These are phyloP conservation scores for Brenthis ino DNA, from an alignment of 2,888 invertebrate genomes.

Conservation along the genomic window DNA sequence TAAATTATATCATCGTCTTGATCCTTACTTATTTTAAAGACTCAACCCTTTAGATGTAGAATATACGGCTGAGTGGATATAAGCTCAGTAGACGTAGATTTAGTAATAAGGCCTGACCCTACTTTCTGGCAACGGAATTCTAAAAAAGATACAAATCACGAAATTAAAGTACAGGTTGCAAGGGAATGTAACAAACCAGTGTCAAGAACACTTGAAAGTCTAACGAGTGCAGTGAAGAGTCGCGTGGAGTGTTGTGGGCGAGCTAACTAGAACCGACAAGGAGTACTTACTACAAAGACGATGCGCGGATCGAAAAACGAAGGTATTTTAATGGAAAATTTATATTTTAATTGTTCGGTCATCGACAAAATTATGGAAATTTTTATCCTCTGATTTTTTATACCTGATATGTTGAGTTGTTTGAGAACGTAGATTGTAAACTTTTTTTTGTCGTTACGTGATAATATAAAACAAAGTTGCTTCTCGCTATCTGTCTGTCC, in stretches of 20 bases:
- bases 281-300: constrained; percentile 30
- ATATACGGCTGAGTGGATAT: too few relatives aligned
- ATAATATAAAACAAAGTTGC: too few relatives aligned
- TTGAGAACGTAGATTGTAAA: not conserved
- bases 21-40: too few relatives aligned
- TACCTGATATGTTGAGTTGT: not conserved
- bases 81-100: too few relatives aligned
- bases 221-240: constrained; percentile 64
- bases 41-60: too few relatives aligned
- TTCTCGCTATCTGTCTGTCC: too few relatives aligned
- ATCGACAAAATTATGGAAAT: not conserved
- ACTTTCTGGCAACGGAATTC: constrained; percentile 1
- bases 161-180: constrained; percentile 31
- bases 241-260: constrained; percentile 54
- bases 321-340: constrained; percentile 20
- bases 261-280: constrained; percentile 57
- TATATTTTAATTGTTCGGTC: not conserved
- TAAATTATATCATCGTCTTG: too few relatives aligned
- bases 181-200: constrained; percentile 62
- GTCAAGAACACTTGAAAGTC: constrained; percentile 59
- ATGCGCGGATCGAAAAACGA: constrained; percentile 19
- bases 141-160: constrained; percentile 22
- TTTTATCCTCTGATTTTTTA: not conserved
- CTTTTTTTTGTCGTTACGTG: too few relatives aligned
- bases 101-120: not conserved